These are phyloP conservation scores for Haplotaxodon microlepis DNA, from an alignment of 2,113 vertebrate species.

Conservation along the genomic window DNA sequence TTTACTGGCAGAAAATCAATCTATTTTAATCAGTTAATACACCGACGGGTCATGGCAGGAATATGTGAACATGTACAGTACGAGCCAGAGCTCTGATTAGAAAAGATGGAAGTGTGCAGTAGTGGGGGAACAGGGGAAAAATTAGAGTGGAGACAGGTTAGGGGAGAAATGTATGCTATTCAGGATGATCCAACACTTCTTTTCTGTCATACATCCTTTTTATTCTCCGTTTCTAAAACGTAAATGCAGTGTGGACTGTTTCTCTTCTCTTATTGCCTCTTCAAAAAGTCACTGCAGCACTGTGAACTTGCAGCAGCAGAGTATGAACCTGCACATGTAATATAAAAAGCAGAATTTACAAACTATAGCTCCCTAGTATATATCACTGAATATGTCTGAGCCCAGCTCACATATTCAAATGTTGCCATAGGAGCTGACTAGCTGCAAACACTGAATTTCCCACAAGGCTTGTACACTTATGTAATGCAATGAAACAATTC, in stretches of 20 bases:
- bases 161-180: background rate
- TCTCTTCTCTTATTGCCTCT: background rate
- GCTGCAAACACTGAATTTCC: slow-evolving; percentile 4
- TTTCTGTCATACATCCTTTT: background rate
- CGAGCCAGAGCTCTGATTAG: slow-evolving; percentile 40
- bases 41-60: slow-evolving; percentile 20
- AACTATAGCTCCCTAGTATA: background rate
- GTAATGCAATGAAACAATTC: background rate
- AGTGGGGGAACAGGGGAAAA: background rate
- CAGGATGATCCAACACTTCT: background rate
- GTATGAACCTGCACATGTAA: background rate
- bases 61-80: slow-evolving; percentile 38
- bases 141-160: background rate
- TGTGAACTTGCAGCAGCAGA: background rate
- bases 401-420: background rate
- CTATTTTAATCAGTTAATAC: slow-evolving; percentile 60
- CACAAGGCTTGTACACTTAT: background rate
- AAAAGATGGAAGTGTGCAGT: slow-evolving; percentile 8
- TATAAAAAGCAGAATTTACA: background rate
- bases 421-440: background rate
- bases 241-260: background rate
- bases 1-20: slow-evolving; percentile 62
- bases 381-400: background rate
- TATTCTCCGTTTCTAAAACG: background rate
- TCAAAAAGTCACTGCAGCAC: background rate